Percentiles rank a stretch among this genome's conserved stretches.
These are phyloP conservation scores for Myotis vivesi DNA, from an alignment of 2,797 vertebrate species.

Conservation along the genomic window DNA sequence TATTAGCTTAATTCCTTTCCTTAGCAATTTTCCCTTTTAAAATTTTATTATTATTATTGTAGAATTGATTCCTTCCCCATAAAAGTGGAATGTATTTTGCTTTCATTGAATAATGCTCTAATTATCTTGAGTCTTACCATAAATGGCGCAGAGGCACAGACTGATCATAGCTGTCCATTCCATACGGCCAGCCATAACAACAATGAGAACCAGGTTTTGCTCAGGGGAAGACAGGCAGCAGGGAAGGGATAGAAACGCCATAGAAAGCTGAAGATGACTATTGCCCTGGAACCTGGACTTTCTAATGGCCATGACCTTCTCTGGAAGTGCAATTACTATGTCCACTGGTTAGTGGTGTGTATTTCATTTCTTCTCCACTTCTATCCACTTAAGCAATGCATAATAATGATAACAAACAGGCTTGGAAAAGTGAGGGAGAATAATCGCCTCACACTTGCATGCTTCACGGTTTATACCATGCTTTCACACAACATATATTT, in stretches of 20 bases:
- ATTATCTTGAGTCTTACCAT: background rate
- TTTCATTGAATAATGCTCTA: conserved; percentile 6
- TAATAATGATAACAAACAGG: background rate
- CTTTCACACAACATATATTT: background rate
- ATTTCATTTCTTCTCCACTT: background rate
- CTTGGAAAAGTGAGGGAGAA: background rate
- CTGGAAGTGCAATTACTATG: background rate
- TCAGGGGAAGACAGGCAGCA: background rate
- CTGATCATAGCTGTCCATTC: background rate
- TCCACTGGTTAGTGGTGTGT: background rate
- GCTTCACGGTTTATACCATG: background rate
- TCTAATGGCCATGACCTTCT: background rate
- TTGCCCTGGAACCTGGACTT: background rate
- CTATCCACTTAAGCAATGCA: background rate
- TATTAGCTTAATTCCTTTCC: background rate
- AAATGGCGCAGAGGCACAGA: background rate
- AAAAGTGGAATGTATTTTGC: background rate
- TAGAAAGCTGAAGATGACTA: background rate
- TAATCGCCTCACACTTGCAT: background rate
- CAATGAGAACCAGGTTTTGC: background rate
- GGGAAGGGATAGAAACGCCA: background rate
- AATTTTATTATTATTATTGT: background rate
- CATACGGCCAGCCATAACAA: background rate
- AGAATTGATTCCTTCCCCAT: background rate
- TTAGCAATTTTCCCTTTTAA: background rate